Conservation (phyloP, 2,797 vertebrate species). For the Mallotus villosus region DNA sequence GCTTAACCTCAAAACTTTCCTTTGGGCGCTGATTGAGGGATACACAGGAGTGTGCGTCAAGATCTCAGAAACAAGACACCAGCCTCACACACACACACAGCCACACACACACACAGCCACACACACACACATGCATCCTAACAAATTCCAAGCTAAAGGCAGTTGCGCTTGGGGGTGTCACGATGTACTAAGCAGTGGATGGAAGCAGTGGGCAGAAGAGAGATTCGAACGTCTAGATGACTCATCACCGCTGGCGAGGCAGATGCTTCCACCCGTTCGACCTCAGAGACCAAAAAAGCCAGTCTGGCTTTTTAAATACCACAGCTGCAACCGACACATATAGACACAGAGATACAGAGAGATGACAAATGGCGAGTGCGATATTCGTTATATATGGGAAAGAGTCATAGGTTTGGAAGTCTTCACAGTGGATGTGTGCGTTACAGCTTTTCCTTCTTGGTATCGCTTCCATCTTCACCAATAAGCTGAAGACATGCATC, state of each 20-base stretch:
- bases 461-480: no score
- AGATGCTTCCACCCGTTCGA: slow-evolving; percentile 8
- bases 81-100: not conserved
- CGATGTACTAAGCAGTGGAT: not conserved
- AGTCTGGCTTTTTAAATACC: not conserved
- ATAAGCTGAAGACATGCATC: no score
- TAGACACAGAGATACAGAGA: not conserved
- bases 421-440: no score
- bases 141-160: not conserved
- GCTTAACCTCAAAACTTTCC: not conserved
- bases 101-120: slow-evolving; percentile 14
- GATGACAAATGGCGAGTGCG: not conserved
- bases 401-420: no score
- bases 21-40: slow-evolving; percentile 22
- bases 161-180: slow-evolving; percentile 1
- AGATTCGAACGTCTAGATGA: slow-evolving; percentile 13
- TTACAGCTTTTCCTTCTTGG: no score
- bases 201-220: slow-evolving; percentile 4
- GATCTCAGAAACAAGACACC: slow-evolving; percentile 20
- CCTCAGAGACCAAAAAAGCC: not conserved
- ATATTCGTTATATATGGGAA: no score
- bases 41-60: slow-evolving; percentile 27
- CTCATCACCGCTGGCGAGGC: slow-evolving; percentile 14
- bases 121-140: not conserved
- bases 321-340: not conserved